Evolutionary conservation across 2,888 invertebrate genomes (phyloP), one percentile per base, ranked within the genome.

Genomic region (Lamproptera curius): DNA sequence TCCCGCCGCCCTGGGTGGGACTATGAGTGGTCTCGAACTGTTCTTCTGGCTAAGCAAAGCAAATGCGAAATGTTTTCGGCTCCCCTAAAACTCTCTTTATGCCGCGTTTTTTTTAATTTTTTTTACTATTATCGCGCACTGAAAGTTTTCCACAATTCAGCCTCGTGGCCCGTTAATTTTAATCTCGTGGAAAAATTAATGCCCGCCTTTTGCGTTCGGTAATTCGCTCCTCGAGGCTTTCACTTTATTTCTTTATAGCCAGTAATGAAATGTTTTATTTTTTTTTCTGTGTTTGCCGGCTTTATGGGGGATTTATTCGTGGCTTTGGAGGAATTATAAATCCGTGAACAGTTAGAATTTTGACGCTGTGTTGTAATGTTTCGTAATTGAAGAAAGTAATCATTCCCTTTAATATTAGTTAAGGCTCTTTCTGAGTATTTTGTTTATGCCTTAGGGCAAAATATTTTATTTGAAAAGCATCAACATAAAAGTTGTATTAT

Each of bases 241-340:
- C 34, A 38, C 14, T 11, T 13, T 28, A 13, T 33, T 14, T 36
- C 2, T n/a, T 34, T 41, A 33, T 16, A 47, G 34, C 31, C 37
- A 40, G 46, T 34, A 33, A 28, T 38, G 46, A 50, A 51, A 43
- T 38, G 47, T 39, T 57, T 55, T 61, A 11, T 20, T 28, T n/a
- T n/a, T n/a, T n/a, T n/a, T n/a, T n/a, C n/a, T n/a, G n/a, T n/a
- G n/a, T n/a, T n/a, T n/a, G n/a, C n/a, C n/a, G n/a, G n/a, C n/a
- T n/a, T n/a, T n/a, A n/a, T n/a, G n/a, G n/a, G n/a, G n/a, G n/a
- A n/a, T n/a, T n/a, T n/a, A n/a, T n/a, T n/a, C n/a, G n/a, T n/a
- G n/a, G n/a, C n/a, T n/a, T n/a, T n/a, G n/a, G n/a, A n/a, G n/a
- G n/a, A n/a, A n/a, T n/a, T n/a, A n/a, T n/a, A n/a, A n/a, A n/a